Conservation (phyloP, 2,113 vertebrate species). For the Ia io region DNA sequence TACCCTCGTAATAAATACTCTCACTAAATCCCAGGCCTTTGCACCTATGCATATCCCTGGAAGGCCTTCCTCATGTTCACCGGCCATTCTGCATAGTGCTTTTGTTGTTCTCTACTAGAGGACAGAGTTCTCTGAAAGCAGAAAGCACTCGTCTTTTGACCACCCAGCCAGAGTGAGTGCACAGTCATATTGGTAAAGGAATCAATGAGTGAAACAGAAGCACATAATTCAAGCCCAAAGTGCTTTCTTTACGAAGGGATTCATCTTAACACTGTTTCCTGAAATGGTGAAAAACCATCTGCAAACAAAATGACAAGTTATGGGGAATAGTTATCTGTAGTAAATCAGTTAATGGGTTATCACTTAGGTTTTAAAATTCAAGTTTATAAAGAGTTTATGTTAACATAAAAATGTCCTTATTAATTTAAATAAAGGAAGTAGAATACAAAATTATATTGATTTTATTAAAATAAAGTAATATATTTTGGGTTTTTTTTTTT, state of each 20-base stretch:
- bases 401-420: not conserved
- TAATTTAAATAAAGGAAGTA: not conserved
- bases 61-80: not conserved
- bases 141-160: not conserved
- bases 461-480: conserved; percentile 19
- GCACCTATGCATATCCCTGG: not conserved
- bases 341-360: not conserved
- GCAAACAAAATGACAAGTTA: not conserved
- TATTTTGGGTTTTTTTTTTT: conserved; percentile 9
- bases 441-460: not conserved
- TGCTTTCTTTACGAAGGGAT: not conserved
- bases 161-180: not conserved
- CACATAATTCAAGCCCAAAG: not conserved
- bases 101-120: not conserved
- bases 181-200: not conserved
- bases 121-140: not conserved
- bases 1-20: not conserved
- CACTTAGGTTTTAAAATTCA: not conserved
- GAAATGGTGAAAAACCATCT: conserved; percentile 7
- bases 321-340: not conserved
- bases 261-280: not conserved
- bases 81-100: not conserved
- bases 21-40: not conserved
- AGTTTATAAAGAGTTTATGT: not conserved
- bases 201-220: not conserved